These are phyloP conservation scores for Cercocebus atys DNA, from an alignment of 2,113 vertebrate species.

Conservation along the genomic window DNA sequence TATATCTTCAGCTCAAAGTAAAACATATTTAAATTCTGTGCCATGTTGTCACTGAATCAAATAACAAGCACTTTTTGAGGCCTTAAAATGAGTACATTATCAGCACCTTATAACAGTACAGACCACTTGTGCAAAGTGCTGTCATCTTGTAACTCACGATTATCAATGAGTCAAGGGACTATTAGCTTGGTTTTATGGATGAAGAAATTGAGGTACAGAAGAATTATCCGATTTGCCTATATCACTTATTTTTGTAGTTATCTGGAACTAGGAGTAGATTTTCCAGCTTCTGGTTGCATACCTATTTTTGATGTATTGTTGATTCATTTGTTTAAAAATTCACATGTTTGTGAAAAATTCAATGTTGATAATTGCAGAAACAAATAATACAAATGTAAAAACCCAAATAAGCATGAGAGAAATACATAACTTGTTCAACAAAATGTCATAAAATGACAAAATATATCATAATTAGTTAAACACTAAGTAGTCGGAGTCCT, in stretches of 20 bases:
- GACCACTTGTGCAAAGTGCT: neutral
- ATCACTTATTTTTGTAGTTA: neutral
- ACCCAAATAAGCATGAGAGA: neutral
- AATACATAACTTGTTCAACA: neutral
- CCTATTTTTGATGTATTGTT: neutral
- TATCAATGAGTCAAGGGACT: neutral
- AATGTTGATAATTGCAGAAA: neutral
- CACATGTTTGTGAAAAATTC: neutral
- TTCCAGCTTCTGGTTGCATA: neutral
- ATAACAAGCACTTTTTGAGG: neutral
- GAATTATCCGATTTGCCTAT: neutral
- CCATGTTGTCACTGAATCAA: neutral
- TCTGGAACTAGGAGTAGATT: neutral
- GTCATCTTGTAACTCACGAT: neutral
- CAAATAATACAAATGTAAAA: neutral
- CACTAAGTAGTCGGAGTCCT: neutral
- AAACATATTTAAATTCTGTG: neutral
- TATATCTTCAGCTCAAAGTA: neutral
- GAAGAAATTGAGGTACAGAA: neutral
- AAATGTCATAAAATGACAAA: neutral
- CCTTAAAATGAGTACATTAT: neutral
- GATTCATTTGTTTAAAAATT: neutral
- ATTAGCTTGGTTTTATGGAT: neutral
- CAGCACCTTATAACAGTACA: neutral
- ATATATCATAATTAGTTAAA: neutral